Evolutionary conservation across 2,888 invertebrate genomes (phyloP).

Genomic region (Leucoma salicis): DNA sequence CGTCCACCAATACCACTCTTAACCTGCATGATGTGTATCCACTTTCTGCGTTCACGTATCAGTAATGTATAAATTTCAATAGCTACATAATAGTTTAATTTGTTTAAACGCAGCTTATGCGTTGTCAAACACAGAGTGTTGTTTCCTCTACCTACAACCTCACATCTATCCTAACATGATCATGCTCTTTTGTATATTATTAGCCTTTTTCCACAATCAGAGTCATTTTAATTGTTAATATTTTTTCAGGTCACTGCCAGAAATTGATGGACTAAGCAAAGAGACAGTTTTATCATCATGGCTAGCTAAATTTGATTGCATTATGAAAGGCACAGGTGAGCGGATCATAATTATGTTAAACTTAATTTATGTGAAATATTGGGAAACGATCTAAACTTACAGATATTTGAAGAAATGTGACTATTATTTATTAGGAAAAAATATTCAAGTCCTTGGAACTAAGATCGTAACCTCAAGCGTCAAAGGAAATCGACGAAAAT

Average conservation of each 20-base stretch:
- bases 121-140: background rate
- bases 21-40: constrained; percentile 2
- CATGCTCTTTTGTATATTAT: constrained; percentile 2
- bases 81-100: background rate
- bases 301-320: constrained; percentile 99
- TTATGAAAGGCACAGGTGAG: constrained; percentile 91
- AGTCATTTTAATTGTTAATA: background rate
- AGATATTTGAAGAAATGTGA: background rate
- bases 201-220: background rate
- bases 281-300: constrained; percentile 99
- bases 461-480: constrained; percentile 23
- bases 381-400: constrained; percentile 25
- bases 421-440: no score
- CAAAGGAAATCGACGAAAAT: constrained; percentile 32
- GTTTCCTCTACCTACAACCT: background rate
- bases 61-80: background rate
- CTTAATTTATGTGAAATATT: constrained; percentile 6
- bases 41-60: background rate
- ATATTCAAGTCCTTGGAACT: no score
- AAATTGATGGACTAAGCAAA: constrained; percentile 99
- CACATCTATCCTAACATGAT: constrained; percentile 3
- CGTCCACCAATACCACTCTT: constrained; percentile 2
- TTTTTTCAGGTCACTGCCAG: constrained; percentile 92
- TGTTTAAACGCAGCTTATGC: background rate
- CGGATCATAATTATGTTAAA: constrained; percentile 4